A percentile compares a stretch with the other conserved stretches of the same genome.
These are phyloP conservation scores for Channa maculata DNA, from an alignment of 2,113 vertebrate species.

Conservation along the genomic window DNA sequence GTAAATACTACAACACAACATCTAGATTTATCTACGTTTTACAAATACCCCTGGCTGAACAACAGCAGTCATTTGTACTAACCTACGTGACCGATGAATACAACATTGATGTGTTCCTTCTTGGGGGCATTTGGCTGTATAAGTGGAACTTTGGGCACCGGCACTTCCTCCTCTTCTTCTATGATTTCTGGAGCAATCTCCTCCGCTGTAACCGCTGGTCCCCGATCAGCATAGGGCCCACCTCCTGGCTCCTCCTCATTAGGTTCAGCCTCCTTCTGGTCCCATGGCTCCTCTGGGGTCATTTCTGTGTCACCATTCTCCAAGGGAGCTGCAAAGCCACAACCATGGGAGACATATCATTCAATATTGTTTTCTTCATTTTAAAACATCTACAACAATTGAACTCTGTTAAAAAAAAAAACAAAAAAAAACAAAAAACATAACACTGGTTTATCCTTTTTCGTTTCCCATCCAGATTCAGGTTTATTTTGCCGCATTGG, in stretches of 20 bases:
- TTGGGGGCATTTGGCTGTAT: conserved; percentile 92
- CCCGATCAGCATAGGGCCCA: conserved; percentile 81
- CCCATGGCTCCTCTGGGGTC: conserved; percentile 90
- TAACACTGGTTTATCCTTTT: no score
- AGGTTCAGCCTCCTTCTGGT: conserved; percentile 94
- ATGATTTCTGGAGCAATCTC: conserved; percentile 75
- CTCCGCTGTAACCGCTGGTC: conserved; percentile 75
- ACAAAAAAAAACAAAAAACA: no score
- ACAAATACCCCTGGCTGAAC: no score
- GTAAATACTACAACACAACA: no score
- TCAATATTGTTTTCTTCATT: neutral
- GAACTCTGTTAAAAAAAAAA: no score
- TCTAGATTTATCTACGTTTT: no score
- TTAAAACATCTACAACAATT: neutral
- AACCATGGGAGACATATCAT: neutral
- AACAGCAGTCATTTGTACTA: conserved; percentile 62
- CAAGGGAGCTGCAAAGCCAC: conserved; percentile 80
- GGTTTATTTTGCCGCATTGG: no score
- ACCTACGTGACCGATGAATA: conserved; percentile 99
- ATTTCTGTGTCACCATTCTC: conserved; percentile 95
- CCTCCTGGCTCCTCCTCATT: conserved; percentile 90
- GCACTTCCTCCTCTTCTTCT: conserved; percentile 94
- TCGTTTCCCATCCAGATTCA: no score
- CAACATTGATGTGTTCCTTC: conserved; percentile 98
- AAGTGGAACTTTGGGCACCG: conserved; percentile 88